Percentiles rank a stretch among this genome's conserved stretches.
Conservation (phyloP, 2,888 invertebrate species). For the Limnephilus marmoratus region DNA sequence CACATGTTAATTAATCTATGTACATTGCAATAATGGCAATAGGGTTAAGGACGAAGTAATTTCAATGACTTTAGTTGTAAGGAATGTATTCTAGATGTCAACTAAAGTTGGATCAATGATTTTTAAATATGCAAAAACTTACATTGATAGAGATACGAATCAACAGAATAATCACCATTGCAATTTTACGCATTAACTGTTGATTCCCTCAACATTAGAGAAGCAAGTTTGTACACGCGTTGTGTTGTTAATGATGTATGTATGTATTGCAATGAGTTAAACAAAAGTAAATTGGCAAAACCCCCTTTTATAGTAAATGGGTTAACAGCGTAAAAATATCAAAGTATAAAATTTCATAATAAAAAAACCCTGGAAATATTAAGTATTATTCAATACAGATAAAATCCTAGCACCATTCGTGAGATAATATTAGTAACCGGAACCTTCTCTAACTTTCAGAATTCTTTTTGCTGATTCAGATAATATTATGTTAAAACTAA, state of each 20-base stretch:
- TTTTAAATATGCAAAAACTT: slow-evolving; percentile 4
- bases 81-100: slow-evolving; percentile 15
- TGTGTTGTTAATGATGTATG: background rate
- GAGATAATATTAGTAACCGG: slow-evolving; percentile 45
- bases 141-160: background rate
- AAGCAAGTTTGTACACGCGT: slow-evolving; percentile 10
- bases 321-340: slow-evolving; percentile 52
- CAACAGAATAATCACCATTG: background rate
- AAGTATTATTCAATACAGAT: slow-evolving; percentile 50
- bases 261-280: slow-evolving; percentile 9
- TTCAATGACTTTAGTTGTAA: background rate
- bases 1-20: background rate
- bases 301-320: background rate
- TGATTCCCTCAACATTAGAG: background rate
- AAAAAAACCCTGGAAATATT: slow-evolving; percentile 55
- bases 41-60: background rate
- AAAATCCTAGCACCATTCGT: slow-evolving; percentile 56
- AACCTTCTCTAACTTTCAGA: background rate
- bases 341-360: slow-evolving; percentile 53
- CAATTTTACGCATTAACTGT: background rate
- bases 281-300: background rate
- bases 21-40: background rate
- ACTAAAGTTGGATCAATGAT: slow-evolving; percentile 6
- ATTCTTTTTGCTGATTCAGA: background rate
- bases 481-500: slow-evolving; percentile 23